Evolutionary conservation across 1,140 invertebrate species (phyloP).

Genomic region (Drosophila persimilis): DNA sequence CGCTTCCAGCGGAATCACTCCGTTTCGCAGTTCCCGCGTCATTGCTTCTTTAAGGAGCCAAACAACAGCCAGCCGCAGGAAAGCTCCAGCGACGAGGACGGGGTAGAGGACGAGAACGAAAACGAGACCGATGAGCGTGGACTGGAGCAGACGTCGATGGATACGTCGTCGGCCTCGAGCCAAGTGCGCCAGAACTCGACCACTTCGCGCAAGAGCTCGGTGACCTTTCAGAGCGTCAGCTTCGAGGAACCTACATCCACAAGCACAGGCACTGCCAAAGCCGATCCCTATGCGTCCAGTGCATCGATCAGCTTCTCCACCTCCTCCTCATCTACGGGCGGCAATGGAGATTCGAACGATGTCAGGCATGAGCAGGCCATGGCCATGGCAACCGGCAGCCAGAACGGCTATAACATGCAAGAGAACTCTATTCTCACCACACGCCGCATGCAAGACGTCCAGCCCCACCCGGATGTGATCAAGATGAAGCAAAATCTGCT

Average conservation of each 20-base stretch:
- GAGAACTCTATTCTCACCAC: slow-evolving; percentile 61
- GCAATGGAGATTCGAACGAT: too few species aligned
- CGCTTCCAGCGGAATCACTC: slow-evolving; percentile 75
- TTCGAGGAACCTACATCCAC: slow-evolving; percentile 28
- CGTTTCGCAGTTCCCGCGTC: slow-evolving; percentile 75
- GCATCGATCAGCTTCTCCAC: slow-evolving; percentile 78
- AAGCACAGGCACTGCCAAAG: not conserved
- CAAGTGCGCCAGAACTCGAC: slow-evolving; percentile 53
- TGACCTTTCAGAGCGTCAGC: slow-evolving; percentile 59
- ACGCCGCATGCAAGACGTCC: slow-evolving; percentile 70
- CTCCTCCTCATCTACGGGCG: slow-evolving; percentile 39
- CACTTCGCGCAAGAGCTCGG: slow-evolving; percentile 66
- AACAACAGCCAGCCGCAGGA: not conserved
- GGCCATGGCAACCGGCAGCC: not conserved
- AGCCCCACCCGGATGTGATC: slow-evolving; percentile 76
- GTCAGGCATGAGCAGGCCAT: slow-evolving; percentile 9
- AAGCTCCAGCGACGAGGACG: not conserved
- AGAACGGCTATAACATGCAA: slow-evolving; percentile 44
- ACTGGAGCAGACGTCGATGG: slow-evolving; percentile 4
- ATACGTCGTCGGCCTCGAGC: slow-evolving; percentile 1
- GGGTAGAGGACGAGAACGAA: slow-evolving; percentile 12
- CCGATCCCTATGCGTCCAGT: slow-evolving; percentile 49
- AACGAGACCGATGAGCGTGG: slow-evolving; percentile 1
- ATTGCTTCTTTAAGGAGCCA: slow-evolving; percentile 74
- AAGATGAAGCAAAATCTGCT: slow-evolving; percentile 67